Evolutionary conservation across 2,888 invertebrate species (phyloP), one percentile per base, ranked within the genome.

Genomic region (Mythimna vitellina): DNA sequence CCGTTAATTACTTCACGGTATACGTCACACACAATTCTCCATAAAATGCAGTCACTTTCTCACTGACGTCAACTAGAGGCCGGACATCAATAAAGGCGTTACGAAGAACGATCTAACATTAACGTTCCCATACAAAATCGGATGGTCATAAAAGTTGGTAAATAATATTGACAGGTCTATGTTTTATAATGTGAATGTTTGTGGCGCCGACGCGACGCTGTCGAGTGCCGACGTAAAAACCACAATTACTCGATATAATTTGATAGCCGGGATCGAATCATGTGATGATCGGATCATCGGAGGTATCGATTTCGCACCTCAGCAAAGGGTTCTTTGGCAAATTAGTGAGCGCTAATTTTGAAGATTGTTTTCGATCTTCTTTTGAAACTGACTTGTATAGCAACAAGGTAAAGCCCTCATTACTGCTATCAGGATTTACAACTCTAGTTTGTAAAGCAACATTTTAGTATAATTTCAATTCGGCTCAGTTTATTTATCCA

Each of bases 191-290:
- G 78, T 79, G 82, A 80, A 73, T 74, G 73, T 65, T 66, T 70
- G 72, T 88, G 89, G 89, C 89, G 90, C 89, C 90, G 88, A 64
- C 71, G 63, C 72, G 86, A 78, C 83, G 77, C 65, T 64, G 81
- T 72, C 70, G 78, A 76, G 64, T 64, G 81, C 73, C 70, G 78
- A 76, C 70, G 85, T 84, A 83, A 84, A 84, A 75, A 78, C 77
- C 75, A 84, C 88, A 88, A 89, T 90, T 88, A 83, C 84, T 83
- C 80, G 86, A 85, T 84, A 84, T 84, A 73, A 84, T 84, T 84
- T 71, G 76, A 85, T 83, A 84, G 67, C 62, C 70, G 65, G 68
- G 70, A 73, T 68, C 72, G 67, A 72, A 76, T 84, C 75, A 73
- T 70, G 73, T 76, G 65, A 65, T 73, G 80, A 74, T 73, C 61